Percentiles rank a stretch among this genome's conserved stretches.
Evolutionary conservation across 2,113 vertebrate species (phyloP).

Genomic region (Notothenia rossii): DNA sequence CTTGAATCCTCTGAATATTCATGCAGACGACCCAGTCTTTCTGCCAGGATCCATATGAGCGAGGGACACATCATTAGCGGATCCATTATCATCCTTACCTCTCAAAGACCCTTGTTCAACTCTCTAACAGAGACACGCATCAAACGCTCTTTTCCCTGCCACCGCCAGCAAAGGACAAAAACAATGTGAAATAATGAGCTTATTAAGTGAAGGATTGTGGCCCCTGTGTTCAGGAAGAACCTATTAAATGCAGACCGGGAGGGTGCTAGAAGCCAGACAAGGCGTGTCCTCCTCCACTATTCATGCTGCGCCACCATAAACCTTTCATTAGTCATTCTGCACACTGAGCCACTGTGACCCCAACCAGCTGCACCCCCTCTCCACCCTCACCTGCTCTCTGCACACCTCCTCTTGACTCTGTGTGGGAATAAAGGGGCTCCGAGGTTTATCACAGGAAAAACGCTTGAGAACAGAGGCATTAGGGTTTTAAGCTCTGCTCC

Average conservation of each 20-base stretch:
- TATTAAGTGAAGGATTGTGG: conserved; percentile 73
- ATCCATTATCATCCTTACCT: conserved; percentile 62
- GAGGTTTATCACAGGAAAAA: conserved; percentile 62
- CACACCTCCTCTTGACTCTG: conserved; percentile 64
- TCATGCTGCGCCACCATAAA: conserved; percentile 56
- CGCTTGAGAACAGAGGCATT: conserved; percentile 65
- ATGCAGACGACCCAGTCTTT: conserved; percentile 57
- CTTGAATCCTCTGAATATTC: conserved; percentile 73
- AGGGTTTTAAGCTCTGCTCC: conserved; percentile 64
- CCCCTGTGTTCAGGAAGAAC: conserved; percentile 51
- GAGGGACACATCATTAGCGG: conserved; percentile 74
- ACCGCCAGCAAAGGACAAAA: conserved; percentile 66
- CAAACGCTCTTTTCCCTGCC: conserved; percentile 62
- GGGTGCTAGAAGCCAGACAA: conserved; percentile 61
- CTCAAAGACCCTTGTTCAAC: conserved; percentile 59
- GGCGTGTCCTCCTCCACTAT: conserved; percentile 52
- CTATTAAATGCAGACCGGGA: conserved; percentile 57
- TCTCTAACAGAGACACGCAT: conserved; percentile 66
- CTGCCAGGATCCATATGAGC: conserved; percentile 60
- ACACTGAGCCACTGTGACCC: conserved; percentile 63
- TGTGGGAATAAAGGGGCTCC: conserved; percentile 55
- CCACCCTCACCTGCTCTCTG: conserved; percentile 63
- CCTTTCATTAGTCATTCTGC: conserved; percentile 73
- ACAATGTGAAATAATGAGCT: conserved; percentile 80
- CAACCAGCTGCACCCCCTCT: conserved; percentile 45